Evolutionary conservation across 2,888 invertebrate genomes (phyloP).

Genomic region (Cheilosia pagana): DNA sequence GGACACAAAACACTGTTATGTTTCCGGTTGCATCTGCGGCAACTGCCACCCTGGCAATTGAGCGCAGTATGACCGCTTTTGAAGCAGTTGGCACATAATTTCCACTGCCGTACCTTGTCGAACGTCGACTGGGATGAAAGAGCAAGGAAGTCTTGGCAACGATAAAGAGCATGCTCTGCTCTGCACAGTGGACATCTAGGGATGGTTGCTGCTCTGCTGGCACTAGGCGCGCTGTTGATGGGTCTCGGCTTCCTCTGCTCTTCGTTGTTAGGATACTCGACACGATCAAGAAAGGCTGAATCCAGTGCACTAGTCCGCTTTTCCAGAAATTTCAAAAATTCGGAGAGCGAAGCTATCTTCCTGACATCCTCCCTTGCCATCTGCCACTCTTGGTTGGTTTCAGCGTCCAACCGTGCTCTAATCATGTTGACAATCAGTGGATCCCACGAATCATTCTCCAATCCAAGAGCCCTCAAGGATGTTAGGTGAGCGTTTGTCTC

Average conservation of each 20-base stretch:
- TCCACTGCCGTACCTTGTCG: neutral
- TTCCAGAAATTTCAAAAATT: no score
- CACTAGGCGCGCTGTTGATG: no score
- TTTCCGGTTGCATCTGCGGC: neutral
- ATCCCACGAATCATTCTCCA: slow-evolving; percentile 2
- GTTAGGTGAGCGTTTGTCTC: slow-evolving; percentile 13
- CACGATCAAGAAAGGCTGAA: slow-evolving; percentile 11
- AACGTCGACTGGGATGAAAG: neutral
- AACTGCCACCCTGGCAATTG: neutral
- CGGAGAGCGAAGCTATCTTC: slow-evolving; percentile 8
- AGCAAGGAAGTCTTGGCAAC: neutral
- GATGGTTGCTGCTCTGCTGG: neutral
- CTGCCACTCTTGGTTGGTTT: slow-evolving; percentile 37
- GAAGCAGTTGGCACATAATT: slow-evolving; percentile 1
- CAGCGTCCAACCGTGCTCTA: slow-evolving; percentile 7
- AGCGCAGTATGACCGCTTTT: neutral
- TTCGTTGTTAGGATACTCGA: neutral
- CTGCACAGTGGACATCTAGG: slow-evolving; percentile 2
- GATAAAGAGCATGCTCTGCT: neutral
- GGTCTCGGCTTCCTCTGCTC: slow-evolving; percentile 9
- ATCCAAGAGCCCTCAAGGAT: neutral
- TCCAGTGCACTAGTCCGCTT: slow-evolving; percentile 3
- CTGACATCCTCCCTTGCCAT: slow-evolving; percentile 14
- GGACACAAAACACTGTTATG: slow-evolving; percentile 10
- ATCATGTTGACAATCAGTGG: slow-evolving; percentile 20